Percentiles rank a stretch among this genome's conserved stretches.
Evolutionary conservation across 30 jellyfish, hydroid and myxozoan genomes (phyloP).

Genomic region (Aurelia sp.): DNA sequence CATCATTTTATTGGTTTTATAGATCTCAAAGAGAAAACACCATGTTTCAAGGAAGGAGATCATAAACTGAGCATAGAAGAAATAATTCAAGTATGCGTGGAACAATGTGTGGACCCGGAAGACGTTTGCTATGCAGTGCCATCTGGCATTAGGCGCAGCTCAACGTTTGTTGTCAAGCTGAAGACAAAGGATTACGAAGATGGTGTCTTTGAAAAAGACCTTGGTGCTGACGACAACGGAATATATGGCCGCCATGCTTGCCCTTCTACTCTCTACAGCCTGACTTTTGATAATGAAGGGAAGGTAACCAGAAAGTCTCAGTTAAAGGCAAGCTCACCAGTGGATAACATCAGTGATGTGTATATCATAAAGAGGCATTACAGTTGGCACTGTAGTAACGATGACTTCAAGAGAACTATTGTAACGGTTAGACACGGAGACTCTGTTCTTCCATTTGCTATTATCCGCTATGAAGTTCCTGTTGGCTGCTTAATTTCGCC

Average conservation of each 20-base stretch:
- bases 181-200: constrained; percentile 12
- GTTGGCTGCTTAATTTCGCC: constrained; percentile 29
- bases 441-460: constrained; percentile 31
- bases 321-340: constrained; percentile 17
- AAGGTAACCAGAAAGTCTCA: constrained; percentile 10
- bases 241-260: constrained; percentile 35
- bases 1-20: constrained; percentile 20
- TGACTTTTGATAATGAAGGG: constrained; percentile 5
- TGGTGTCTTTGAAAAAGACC: constrained; percentile 24
- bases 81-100: constrained; percentile 18
- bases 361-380: constrained; percentile 19
- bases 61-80: constrained; percentile 16
- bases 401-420: constrained; percentile 23
- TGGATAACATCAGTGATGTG: constrained; percentile 11
- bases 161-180: constrained; percentile 25
- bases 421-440: constrained; percentile 12
- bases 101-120: constrained; percentile 7
- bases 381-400: constrained; percentile 36
- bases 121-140: constrained; percentile 37
- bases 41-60: constrained; percentile 18
- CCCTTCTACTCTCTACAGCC: constrained; percentile 35
- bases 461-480: constrained; percentile 31
- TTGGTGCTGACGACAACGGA: constrained; percentile 33
- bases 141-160: constrained; percentile 12
- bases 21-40: constrained; percentile 18